Evolutionary conservation across 2,113 vertebrate species (phyloP).

Genomic region (Sceloporus tristichus): DNA sequence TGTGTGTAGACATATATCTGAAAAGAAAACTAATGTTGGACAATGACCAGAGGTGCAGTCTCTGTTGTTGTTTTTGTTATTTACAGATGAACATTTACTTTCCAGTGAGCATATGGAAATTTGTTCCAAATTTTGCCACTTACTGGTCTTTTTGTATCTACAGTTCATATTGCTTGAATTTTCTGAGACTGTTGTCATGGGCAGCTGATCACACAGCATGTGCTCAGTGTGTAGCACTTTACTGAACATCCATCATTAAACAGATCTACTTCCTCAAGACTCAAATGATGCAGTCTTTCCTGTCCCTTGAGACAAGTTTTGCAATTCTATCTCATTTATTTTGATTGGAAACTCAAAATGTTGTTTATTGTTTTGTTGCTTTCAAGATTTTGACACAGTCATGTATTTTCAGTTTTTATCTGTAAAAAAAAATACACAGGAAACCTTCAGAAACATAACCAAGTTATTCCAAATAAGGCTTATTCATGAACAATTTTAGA

Average conservation of each 20-base stretch:
- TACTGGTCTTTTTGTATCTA: slow-evolving; percentile 42
- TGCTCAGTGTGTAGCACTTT: neutral
- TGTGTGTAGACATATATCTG: neutral
- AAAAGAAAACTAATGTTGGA: slow-evolving; percentile 32
- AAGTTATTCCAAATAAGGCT: neutral
- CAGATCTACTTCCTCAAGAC: neutral
- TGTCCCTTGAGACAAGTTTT: neutral
- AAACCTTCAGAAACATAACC: neutral
- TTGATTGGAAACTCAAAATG: neutral
- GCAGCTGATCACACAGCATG: slow-evolving; percentile 10
- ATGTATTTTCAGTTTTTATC: neutral
- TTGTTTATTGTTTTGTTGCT: neutral
- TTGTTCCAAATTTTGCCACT: slow-evolving; percentile 19
- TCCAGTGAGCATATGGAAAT: slow-evolving; percentile 1
- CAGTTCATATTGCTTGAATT: neutral
- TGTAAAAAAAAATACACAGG: neutral
- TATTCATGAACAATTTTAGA: neutral
- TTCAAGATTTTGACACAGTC: neutral
- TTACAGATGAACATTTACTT: slow-evolving; percentile 39
- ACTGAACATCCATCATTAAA: neutral
- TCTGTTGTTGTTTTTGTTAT: slow-evolving; percentile 37
- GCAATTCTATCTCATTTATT: neutral
- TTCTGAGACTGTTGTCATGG: slow-evolving; percentile 4
- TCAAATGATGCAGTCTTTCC: neutral
- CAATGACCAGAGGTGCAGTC: slow-evolving; percentile 6